Base-by-base conservation (phyloP, 2,888 invertebrate species). In the Patella depressa region DNA sequence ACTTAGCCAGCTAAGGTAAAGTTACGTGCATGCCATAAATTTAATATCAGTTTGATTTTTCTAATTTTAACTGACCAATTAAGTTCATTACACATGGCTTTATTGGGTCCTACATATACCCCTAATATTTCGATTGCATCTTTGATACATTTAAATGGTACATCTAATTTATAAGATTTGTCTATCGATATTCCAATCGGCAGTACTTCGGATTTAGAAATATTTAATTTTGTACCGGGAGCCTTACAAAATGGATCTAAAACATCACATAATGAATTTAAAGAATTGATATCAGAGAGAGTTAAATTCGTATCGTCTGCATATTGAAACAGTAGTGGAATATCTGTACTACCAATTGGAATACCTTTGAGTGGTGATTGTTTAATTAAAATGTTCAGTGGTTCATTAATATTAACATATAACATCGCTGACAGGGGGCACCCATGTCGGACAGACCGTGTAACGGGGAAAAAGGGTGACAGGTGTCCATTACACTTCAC, bases 401-500 rank as follows among this genome's bases (percentile, higher is more conserved):
- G 0, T 5, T 45, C 34, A 45, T 45, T 45, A 45, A 45, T 45
- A 45, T 5, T 45, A 45, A 45, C 34, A 45, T 0, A 45, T 45
- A 45, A 45, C 4, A 45, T 45, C 0, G 7, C 34, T 45, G 5
- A 5, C 34, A 45, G 5, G 34, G 34, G 34, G 7, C 34, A 45
- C 7, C 34, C 34, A 0, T 7, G 34, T 45, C 34, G 3, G 5
- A 45, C 34, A 5, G 34, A 45, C 3, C 34, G 34, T 45, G 34
- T 45, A 45, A 45, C 34, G 5, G 34, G 34, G 34, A 29, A 34
- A 34, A 34, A 71, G 12, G 79, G 72, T 3, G 81, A 81, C 53
- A 84, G 81, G 24, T 24, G 24, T 24, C 24, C 24, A 24, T 24
- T 24, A 24, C 24, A 24, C 24, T 24, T 24, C 24, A 24, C 24